Base-by-base conservation (phyloP, 2,113 vertebrate species). In the Verasper variegatus region DNA sequence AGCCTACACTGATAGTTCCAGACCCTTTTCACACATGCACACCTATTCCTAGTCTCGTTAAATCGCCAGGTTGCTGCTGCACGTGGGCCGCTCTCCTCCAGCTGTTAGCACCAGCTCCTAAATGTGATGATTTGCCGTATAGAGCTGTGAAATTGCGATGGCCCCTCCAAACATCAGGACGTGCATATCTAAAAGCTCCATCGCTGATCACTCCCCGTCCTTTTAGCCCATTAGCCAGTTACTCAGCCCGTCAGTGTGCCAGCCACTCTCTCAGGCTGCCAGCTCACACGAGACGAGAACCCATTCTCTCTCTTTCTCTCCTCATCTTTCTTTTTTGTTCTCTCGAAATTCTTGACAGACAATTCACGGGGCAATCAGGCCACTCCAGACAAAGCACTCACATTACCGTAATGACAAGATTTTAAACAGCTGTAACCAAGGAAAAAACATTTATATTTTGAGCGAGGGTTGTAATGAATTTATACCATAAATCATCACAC, bases 161-260 rank as follows among this genome's bases (percentile, higher is more conserved):
- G 47, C 20, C 56, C 66, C 67, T 66, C 52, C 61, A 62, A 69
- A 69, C 47, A 70, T 57, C 55, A 51, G 57, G 52, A 56, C 54
- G 6, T 42, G 54, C 52, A 55, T 64, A 64, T 76, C 68, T 71
- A 67, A 85, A 71, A 71, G 35, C 67, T 55, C 64, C 57, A 68
- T 55, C n/a, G 3, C 61, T 70, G 56, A 64, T 63, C 57, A 51
- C 62, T 68, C 37, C 55, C 40, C 51, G 58, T 85, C 70, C 68
- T 61, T 35, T 23, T 76, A 77, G 84, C 70, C 77, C 82, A 79
- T 76, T 82, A 80, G 79, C 55, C 56, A 54, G 60, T 56, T 59
- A 64, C 67, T 71, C 73, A 56, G 24, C 26, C 71, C 60, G 49
- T 42, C 65, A 57, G 18, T 31, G 58, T 72, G 76, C 77, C 77